Evolutionary conservation across 2,797 vertebrate genomes (phyloP).

Genomic region (Paedocypris micromegethes): DNA sequence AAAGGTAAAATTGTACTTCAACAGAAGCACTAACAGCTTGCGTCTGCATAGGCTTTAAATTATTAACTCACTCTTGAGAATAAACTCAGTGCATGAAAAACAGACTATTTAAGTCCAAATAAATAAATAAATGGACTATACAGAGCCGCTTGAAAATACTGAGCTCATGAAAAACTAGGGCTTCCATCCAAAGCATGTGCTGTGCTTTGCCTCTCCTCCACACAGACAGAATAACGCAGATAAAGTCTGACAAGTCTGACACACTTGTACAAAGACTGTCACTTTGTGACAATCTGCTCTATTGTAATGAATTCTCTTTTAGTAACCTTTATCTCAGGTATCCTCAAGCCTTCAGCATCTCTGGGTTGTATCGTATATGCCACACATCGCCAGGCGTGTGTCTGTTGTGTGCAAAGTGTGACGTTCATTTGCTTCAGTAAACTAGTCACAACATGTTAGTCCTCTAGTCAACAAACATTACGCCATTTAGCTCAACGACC

Average conservation of each 20-base stretch:
- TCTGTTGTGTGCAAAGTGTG: slow-evolving; percentile 5
- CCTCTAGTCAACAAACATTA: slow-evolving; percentile 17
- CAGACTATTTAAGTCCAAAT: background rate
- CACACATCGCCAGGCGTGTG: background rate
- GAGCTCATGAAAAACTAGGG: slow-evolving; percentile 1
- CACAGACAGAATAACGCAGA: background rate
- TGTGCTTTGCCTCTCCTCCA: background rate
- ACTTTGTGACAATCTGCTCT: background rate
- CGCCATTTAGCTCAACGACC: slow-evolving; percentile 9
- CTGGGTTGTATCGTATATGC: no score
- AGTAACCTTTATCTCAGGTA: background rate
- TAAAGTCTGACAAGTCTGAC: background rate
- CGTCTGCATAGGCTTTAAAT: slow-evolving; percentile 2
- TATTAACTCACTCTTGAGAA: slow-evolving; percentile 12
- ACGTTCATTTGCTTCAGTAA: slow-evolving; percentile 15
- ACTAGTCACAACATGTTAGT: slow-evolving; percentile 21
- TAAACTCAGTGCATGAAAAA: background rate
- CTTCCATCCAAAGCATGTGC: background rate
- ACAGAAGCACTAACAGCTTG: no score
- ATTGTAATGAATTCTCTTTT: background rate
- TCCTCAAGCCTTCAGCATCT: background rate
- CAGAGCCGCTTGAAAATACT: no score
- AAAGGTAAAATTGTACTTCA: no score
- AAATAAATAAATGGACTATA: background rate
- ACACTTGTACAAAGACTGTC: background rate